Conservation (phyloP, 2,797 vertebrate genomes). For the Pantherophis alleghaniensis region DNA sequence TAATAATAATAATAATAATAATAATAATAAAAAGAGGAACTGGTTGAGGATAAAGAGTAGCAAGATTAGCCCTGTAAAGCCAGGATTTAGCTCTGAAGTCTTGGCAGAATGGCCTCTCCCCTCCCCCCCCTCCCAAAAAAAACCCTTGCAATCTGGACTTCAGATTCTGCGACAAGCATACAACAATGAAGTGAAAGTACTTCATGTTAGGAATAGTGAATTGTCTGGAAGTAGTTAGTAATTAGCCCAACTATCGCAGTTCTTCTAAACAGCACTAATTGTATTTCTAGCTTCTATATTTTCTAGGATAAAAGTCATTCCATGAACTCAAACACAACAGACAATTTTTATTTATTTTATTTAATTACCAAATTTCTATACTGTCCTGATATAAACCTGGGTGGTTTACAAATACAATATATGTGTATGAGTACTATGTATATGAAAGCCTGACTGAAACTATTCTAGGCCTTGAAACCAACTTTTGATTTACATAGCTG, state of each 20-base stretch:
- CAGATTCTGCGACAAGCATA: neutral
- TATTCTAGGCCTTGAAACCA: neutral
- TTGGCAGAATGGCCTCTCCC: neutral
- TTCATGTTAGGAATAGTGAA: neutral
- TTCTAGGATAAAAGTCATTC: neutral
- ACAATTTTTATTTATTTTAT: neutral
- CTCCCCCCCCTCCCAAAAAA: neutral
- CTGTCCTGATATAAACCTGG: neutral
- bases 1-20: no score
- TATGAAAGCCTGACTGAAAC: neutral
- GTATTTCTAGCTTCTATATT: neutral
- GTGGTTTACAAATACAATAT: neutral
- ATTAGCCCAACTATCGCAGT: neutral
- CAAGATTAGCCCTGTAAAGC: neutral
- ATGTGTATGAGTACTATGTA: neutral
- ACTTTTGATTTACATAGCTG: neutral
- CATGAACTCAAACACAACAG: neutral
- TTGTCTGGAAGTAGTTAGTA: neutral
- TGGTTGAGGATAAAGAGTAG: neutral
- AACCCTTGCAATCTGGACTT: neutral
- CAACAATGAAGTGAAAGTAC: neutral
- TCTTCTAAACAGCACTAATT: neutral
- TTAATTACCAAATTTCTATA: neutral
- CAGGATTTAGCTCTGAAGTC: neutral
- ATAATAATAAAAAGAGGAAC: neutral